These are phyloP conservation scores for Sussaba pulchella DNA, from an alignment of 2,888 invertebrate genomes.

Conservation along the genomic window DNA sequence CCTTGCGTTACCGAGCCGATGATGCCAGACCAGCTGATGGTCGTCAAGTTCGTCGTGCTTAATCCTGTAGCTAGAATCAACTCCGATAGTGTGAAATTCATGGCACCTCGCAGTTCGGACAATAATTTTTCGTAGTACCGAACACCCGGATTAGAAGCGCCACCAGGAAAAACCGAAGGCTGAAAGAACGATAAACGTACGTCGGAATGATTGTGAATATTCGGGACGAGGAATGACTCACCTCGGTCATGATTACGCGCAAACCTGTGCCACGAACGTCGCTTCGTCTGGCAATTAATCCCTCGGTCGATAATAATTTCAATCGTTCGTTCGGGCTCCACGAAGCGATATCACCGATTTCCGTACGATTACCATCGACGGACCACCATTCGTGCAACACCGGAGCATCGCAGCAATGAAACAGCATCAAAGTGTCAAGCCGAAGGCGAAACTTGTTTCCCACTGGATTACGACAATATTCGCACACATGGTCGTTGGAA, in stretches of 20 bases:
- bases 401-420: constrained; percentile 69
- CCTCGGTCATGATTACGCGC: constrained; percentile 68
- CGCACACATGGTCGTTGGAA: constrained; percentile 40
- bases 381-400: constrained; percentile 75
- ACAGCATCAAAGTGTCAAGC: constrained; percentile 74
- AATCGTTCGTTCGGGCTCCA: constrained; percentile 65
- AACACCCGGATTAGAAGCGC: constrained; percentile 53
- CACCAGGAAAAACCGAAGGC: constrained; percentile 40
- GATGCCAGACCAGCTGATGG: constrained; percentile 73
- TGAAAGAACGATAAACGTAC: too few species aligned
- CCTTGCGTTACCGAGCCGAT: constrained; percentile 69
- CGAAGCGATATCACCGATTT: constrained; percentile 64
- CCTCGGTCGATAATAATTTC: constrained; percentile 17
- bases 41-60: too few species aligned
- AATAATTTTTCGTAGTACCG: constrained; percentile 72
- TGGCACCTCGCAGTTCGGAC: constrained; percentile 67
- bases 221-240: constrained; percentile 34
- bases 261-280: constrained; percentile 70
- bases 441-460: constrained; percentile 71
- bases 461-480: constrained; percentile 63
- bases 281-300: constrained; percentile 68
- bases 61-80: constrained; percentile 23
- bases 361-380: constrained; percentile 66
- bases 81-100: constrained; percentile 73
- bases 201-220: background rate